Percentiles rank a stretch among this genome's conserved stretches.
phyloP scores from a whole-genome alignment of 2,888 invertebrate genomes.

The Microctonus brassicae region DNA sequence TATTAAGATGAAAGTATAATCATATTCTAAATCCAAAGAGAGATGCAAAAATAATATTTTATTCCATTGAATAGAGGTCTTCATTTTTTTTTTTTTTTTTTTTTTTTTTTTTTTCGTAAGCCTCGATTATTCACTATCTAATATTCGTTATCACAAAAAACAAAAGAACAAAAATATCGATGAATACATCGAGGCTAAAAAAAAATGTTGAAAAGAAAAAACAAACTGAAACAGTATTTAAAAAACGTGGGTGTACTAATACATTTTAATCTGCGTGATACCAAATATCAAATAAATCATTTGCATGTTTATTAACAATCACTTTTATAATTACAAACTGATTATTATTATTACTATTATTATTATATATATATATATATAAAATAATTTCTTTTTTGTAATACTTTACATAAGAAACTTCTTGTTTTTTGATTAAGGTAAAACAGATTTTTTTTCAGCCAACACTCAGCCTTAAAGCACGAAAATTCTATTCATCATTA shows the following conservation, averaged over 20 bases:
- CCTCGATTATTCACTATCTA: conserved; percentile 2
- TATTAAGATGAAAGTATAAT: conserved; percentile 36
- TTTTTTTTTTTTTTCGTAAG: conserved; percentile 30
- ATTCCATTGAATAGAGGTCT: conserved; percentile 40
- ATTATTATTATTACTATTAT: conserved; percentile 20
- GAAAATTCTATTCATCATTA: not conserved
- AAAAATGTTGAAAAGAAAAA: not conserved
- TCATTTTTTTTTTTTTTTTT: conserved; percentile 30
- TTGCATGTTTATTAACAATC: conserved; percentile 6
- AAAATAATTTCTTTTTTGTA: not conserved
- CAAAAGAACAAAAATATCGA: not conserved
- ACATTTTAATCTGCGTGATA: conserved; percentile 17
- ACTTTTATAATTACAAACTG: not conserved
- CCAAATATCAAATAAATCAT: conserved; percentile 33
- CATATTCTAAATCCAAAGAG: conserved; percentile 51
- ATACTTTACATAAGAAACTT: not conserved
- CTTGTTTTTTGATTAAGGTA: not conserved
- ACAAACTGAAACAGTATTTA: conserved; percentile 40
- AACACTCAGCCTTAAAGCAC: not conserved
- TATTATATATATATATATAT: not conserved
- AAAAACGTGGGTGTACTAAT: conserved; percentile 10
- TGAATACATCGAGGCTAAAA: not conserved
- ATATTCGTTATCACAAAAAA: not conserved
- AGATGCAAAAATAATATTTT: conserved; percentile 47
- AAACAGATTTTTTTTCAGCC: not conserved